Evolutionary conservation across 1,140 invertebrate genomes (phyloP), one percentile per base, ranked within the genome.

Genomic region (Littorina saxatilis): DNA sequence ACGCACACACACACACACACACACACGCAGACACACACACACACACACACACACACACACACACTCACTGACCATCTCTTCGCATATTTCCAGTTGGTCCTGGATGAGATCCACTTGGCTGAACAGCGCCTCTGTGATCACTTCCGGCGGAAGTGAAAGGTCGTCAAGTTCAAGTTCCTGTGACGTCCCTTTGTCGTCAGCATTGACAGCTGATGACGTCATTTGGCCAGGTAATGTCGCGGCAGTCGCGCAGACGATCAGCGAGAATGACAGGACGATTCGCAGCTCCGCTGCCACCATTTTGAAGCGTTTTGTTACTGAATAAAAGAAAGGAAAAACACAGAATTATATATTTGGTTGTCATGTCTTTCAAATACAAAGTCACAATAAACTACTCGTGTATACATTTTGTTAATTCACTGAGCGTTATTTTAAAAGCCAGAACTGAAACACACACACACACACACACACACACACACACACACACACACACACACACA

Each of bases 71-170:
- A 66, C 66, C 72, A 9, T 63, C 27, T 68, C 72, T 32, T 77
- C 55, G 50, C 61, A 66, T 27, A 70, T 47, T 23, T 81, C 66
- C 29, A 73, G 72, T 43, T 66, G 55, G 43, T 75, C 63, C 37
- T 75, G 77, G 3, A 68, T 39, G 80, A 55, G 63, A 80, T 70
- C 79, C 27, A 81, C 29, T 47, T 81, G 35, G 37, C 43, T 66
- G 39, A 79, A 73, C 27, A 80, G 61, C 61, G 66, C 63, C 47
- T 77, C 74, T 5, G 61, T 39, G 13, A 82, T 80, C 75, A 78
- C 72, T 39, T 68, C 61, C 29, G 77, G 55, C 63, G 66, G 47
- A 29, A 75, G 52, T 55, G 77, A 80, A 1, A 78, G 35, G 75
- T 77, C 61, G 15, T 9, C 29, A 55, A 73, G 70, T n/a, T 29